Evolutionary conservation across 2,113 vertebrate species (phyloP).

Genomic region (Trichechus manatus): DNA sequence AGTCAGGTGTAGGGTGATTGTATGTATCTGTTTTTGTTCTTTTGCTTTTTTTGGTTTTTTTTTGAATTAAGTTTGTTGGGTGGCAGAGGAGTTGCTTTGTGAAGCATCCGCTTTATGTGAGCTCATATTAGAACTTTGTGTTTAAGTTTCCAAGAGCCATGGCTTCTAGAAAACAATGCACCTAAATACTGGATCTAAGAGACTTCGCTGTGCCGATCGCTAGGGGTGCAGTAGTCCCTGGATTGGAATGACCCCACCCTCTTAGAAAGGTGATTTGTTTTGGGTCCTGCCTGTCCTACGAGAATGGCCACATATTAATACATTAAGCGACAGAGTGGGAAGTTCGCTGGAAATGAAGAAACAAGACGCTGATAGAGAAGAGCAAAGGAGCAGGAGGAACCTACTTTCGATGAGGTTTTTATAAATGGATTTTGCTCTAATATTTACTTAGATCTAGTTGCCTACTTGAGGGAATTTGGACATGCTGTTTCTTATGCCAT

Average conservation of each 20-base stretch:
- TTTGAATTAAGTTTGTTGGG: neutral
- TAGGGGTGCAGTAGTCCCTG: neutral
- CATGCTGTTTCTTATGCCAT: neutral
- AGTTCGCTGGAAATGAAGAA: neutral
- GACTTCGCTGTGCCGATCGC: neutral
- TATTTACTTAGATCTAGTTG: neutral
- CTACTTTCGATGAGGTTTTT: neutral
- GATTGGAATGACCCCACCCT: neutral
- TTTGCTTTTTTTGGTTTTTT: conserved; percentile 16
- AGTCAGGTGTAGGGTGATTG: neutral
- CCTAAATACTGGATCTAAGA: neutral
- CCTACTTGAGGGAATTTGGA: neutral
- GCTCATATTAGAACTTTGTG: neutral
- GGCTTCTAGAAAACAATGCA: neutral
- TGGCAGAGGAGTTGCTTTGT: neutral
- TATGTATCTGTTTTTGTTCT: neutral
- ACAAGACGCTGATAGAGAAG: neutral
- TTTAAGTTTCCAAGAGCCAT: neutral
- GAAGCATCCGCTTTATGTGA: neutral
- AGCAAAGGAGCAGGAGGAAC: neutral
- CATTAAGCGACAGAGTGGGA: neutral
- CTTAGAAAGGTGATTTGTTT: neutral
- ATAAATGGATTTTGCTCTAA: neutral
- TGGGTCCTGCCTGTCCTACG: accelerated
- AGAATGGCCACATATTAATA: neutral